Percentiles rank a stretch among this genome's conserved stretches.
These are phyloP conservation scores for Labia minor DNA, from an alignment of 2,888 invertebrate genomes.

Conservation along the genomic window DNA sequence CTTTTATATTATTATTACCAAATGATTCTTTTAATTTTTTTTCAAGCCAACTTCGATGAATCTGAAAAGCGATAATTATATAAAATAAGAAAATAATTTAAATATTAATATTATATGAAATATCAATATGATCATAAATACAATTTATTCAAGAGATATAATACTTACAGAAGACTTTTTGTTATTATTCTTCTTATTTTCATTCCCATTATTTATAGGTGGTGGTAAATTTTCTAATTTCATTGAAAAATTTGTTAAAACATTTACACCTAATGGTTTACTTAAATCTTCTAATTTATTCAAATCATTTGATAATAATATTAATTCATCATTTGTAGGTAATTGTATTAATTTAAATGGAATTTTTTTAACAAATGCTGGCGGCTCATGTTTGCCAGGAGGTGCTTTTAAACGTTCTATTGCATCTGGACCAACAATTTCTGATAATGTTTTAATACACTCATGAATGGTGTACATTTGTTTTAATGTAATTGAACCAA, in stretches of 20 bases:
- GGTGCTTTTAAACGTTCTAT: not conserved
- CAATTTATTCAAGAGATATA: too few relatives aligned
- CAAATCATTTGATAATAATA: constrained; percentile 33
- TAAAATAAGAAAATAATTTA: not conserved
- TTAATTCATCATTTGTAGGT: not conserved
- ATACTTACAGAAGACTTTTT: constrained; percentile 23
- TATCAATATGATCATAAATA: not conserved
- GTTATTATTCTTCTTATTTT: constrained; percentile 18
- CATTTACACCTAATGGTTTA: constrained; percentile 24
- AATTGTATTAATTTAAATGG: not conserved
- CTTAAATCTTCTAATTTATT: constrained; percentile 37
- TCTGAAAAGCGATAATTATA: constrained; percentile 38
- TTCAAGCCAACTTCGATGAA: constrained; percentile 46
- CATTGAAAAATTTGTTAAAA: constrained; percentile 43
- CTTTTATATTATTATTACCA: constrained; percentile 33
- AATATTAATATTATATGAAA: not conserved
- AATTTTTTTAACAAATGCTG: not conserved
- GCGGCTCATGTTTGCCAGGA: not conserved
- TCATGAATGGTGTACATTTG: not conserved
- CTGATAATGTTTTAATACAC: not conserved
- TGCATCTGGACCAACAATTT: not conserved
- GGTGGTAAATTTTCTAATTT: constrained; percentile 35
- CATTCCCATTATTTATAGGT: constrained; percentile 15
- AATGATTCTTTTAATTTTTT: constrained; percentile 44
- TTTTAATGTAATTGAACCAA: constrained; percentile 45